Evolutionary conservation across 2,888 invertebrate species (phyloP), one percentile per base, ranked within the genome.

Genomic region (Conomelus anceps): DNA sequence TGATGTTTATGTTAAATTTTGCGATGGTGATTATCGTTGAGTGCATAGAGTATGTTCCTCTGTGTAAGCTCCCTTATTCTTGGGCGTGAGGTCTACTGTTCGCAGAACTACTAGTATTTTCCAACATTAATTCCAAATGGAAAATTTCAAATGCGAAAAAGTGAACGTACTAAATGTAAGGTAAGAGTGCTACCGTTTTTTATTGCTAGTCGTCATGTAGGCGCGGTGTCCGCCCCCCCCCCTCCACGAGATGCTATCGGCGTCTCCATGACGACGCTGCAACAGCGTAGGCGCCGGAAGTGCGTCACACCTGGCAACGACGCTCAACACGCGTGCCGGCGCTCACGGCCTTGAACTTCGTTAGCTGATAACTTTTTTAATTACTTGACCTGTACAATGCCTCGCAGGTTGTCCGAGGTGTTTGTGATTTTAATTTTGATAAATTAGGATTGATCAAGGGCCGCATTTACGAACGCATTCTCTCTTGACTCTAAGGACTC

Each of bases 241-340:
- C 34, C 34, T 17, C 13, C 17, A 63, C 63, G 63, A 63, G 63
- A 63, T 63, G 63, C 63, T 63, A 63, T 63, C 63, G 91, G 89
- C 90, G 90, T 91, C 89, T 24, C 90, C 90, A 88, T 90, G 90
- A n/a, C n/a, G n/a, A n/a, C n/a, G n/a, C n/a, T n/a, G 89, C 89
- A 63, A 88, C 90, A 86, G 90, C 89, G 90, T 90, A 87, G 90
- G 90, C 86, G 90, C 88, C 89, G 90, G 90, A 87, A 88, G 88
- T 89, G 87, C 89, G 86, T 87, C 88, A 85, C 88, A 86, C 86
- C 86, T 86, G 86, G 86, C 88, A 23, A 41, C 88, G 63, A n/a
- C 22, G 34, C 29, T 20, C n/a, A 1, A 34, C 6, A 63, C 63
- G 63, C 63, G 63, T 63, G 88, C 1, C 22, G 85, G 29, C 85